phyloP scores from a whole-genome alignment of 2,888 invertebrate genomes.

The Ecliptopera silaceata region DNA sequence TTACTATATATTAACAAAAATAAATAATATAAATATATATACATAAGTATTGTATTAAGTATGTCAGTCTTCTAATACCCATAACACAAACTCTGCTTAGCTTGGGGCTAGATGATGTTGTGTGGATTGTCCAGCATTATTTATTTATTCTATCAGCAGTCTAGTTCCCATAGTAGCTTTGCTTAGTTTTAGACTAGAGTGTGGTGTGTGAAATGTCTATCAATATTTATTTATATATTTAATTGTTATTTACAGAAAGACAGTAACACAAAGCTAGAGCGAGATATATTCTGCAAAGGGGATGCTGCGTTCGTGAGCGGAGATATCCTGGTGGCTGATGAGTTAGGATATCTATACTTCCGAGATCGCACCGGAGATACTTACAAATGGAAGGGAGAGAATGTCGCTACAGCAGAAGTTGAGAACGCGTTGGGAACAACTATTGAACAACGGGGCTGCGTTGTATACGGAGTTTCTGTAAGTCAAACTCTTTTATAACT shows the following conservation, averaged over 20 bases:
- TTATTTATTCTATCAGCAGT: neutral
- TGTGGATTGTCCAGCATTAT: no score
- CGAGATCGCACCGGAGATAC: constrained; percentile 95
- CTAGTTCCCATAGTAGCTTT: no score
- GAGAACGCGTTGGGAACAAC: constrained; percentile 93
- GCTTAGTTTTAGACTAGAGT: no score
- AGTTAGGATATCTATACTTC: constrained; percentile 96
- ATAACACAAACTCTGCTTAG: no score
- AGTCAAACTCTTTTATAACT: no score
- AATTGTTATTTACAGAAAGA: constrained; percentile 79
- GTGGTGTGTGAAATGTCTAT: no score
- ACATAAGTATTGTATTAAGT: no score
- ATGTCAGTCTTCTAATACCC: no score
- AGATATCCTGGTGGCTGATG: constrained; percentile 95
- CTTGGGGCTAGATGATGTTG: no score
- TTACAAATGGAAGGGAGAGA: constrained; percentile 97
- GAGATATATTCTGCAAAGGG: constrained; percentile 91
- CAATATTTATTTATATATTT: no score
- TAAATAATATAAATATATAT: no score
- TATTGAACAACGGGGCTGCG: constrained; percentile 88
- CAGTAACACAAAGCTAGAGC: constrained; percentile 92
- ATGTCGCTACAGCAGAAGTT: constrained; percentile 97
- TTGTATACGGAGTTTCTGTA: constrained; percentile 96
- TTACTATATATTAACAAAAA: no score
- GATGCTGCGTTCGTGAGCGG: constrained; percentile 96